Percentiles rank a stretch among this genome's conserved stretches.
Conservation (phyloP, 2,888 invertebrate genomes). For the Helicoverpa assulta region DNA sequence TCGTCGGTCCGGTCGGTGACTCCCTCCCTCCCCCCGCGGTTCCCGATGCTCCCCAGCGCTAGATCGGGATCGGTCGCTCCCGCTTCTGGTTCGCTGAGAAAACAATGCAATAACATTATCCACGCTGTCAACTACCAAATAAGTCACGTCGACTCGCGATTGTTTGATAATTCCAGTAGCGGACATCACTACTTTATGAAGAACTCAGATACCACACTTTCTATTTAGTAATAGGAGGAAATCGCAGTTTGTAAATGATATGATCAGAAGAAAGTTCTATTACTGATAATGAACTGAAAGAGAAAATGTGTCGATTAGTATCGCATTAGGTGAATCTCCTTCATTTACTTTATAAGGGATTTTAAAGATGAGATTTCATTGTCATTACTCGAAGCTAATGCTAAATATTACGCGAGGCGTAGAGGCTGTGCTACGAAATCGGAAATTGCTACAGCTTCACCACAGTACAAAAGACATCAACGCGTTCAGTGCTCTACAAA, state of each 20-base stretch:
- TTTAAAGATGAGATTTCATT: constrained; percentile 25
- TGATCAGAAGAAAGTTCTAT: constrained; percentile 65
- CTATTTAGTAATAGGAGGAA: constrained; percentile 54
- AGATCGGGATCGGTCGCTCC: constrained; percentile 69
- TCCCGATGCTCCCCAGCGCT: constrained; percentile 10
- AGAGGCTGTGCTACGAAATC: constrained; percentile 55
- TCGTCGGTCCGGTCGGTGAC: constrained; percentile 81
- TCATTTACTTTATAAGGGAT: constrained; percentile 49
- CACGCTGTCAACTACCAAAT: constrained; percentile 78
- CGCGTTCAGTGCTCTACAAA: constrained; percentile 64
- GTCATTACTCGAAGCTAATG: constrained; percentile 16
- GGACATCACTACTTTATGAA: constrained; percentile 72
- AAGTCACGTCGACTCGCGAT: constrained; percentile 72
- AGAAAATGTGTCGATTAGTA: constrained; percentile 57
- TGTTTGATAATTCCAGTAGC: constrained; percentile 68
- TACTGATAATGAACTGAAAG: constrained; percentile 47
- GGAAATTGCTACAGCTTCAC: constrained; percentile 33
- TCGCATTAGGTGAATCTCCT: constrained; percentile 44
- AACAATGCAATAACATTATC: constrained; percentile 78
- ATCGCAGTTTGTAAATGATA: constrained; percentile 58
- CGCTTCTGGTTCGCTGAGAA: constrained; percentile 68
- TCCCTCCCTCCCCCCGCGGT: constrained; percentile 51
- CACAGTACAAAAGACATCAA: constrained; percentile 80
- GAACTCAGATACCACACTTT: constrained; percentile 63
- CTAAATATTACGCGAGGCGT: constrained; percentile 18